Base-by-base conservation (phyloP, 2,888 invertebrate species). In the Cecidostiba fungosa region DNA sequence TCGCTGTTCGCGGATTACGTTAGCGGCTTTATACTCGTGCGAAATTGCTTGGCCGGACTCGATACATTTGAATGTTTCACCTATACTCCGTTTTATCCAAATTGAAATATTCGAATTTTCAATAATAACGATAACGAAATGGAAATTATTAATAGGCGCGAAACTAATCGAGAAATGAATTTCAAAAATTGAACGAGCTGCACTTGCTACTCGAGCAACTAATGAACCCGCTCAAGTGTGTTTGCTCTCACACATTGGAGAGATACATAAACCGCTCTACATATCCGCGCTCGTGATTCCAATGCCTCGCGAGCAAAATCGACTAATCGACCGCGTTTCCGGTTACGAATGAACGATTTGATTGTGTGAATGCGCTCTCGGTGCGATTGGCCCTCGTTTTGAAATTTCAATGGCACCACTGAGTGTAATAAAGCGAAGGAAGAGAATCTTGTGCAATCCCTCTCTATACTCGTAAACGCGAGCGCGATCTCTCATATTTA, bases 241-340 rank as follows among this genome's bases (percentile, higher is more conserved):
- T 77, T 74, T 70, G 39, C 77, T 43, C 29, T 54, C 36, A 26
- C 54, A 12, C 19, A 32, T 12, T 3, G 16, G 14, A 26, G n/a
- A n/a, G 19, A 36, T 47, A 74, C 43, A 59, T 62, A 2, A 77
- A 23, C 43, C n/a, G 43, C 43, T 77, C 59, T 77, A 43, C 54
- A 77, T 12, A 47, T 78, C 8, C 23, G 10, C n/a, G 84, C 79
- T 70, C 76, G 69, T 54, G 54, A 77, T 72, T 62, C 36, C 73
- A 43, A 66, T 36, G 82, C 77, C 50, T 12, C 19, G 66, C n/a
- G 23, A n/a, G 39, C 50, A 8, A 80, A 82, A 85, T 83, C 82
- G 80, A 73, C 83, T 83, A 86, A 86, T 86, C 80, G 86, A 83
- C 70, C 77, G 66, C 43, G 74, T 78, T 84, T 84, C 82, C 84